Evolutionary conservation across 2,113 vertebrate genomes (phyloP), one percentile per base, ranked within the genome.

Genomic region (Ploceus nigricollis): DNA sequence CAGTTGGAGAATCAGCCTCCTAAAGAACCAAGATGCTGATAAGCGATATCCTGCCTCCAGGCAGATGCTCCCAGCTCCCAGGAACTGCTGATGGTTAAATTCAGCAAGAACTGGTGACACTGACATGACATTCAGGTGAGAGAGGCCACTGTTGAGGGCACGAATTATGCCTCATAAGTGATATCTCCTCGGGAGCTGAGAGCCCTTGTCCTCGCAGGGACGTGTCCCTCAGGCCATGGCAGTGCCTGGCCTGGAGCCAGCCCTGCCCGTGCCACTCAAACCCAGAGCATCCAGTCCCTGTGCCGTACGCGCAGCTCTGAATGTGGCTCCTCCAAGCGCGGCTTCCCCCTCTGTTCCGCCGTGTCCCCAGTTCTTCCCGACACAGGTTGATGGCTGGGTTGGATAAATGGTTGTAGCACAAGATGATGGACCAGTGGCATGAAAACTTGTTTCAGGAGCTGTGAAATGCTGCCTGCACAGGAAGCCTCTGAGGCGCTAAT

Each of bases 41-140:
- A 94, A 87, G 73, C 30, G 10, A 35, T 84, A 90, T 87, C 77
- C 79, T 84, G 68, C 77, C 50, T 91, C 58, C 40, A 45, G 83
- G 64, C 89, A 94, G 87, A 83, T 78, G 89, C 86, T 96, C 66
- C 70, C 80, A 89, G 76, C 64, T 93, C 72, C 72, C 94, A 83
- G 72, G 64, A 96, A 91, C 60, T 93, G 93, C 93, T 91, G 93
- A 96, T n/a, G n/a, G n/a, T n/a, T n/a, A 78, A 87, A 96, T 71
- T 93, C 82, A 87, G 84, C 70, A 57, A 72, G 94, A 91, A 84
- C 70, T 0, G 0, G 51, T 69, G 87, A 85, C 94, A 76, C 87
- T 87, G 81, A 90, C 66, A 37, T 85, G 93, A 91, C 65, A 85
- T 84, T 89, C 47, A 79, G 87, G 84, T 82, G 81, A 87, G 44